Conservation (phyloP, 1,140 invertebrate genomes). For the Drosophila auraria region DNA sequence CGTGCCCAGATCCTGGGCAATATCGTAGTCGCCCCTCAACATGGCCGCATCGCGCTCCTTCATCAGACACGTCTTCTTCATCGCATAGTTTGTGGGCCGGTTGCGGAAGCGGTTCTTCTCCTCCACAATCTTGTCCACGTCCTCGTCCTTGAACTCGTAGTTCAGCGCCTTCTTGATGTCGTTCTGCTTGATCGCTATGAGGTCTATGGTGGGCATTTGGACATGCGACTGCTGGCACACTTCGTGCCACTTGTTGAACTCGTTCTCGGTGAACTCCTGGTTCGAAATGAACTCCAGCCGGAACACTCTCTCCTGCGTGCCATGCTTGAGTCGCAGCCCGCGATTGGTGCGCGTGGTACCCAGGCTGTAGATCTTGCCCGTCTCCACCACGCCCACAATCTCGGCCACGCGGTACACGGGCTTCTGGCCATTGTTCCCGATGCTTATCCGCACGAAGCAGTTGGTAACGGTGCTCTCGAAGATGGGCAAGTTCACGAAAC, state of each 20-base stretch:
- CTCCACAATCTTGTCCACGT: constrained; percentile 93
- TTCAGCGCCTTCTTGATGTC: constrained; percentile 96
- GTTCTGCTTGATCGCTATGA: constrained; percentile 93
- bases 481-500: constrained; percentile 98
- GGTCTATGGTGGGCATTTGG: constrained; percentile 93
- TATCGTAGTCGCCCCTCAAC: constrained; percentile 92
- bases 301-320: constrained; percentile 96
- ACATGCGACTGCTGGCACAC: constrained; percentile 91
- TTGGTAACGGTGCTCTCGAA: constrained; percentile 95
- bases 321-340: constrained; percentile 91
- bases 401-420: constrained; percentile 98
- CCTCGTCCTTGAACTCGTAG: constrained; percentile 94
- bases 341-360: constrained; percentile 97
- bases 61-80: constrained; percentile 97
- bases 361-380: constrained; percentile 96
- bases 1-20: constrained; percentile 88
- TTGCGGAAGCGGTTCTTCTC: constrained; percentile 97
- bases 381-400: constrained; percentile 97
- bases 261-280: constrained; percentile 96
- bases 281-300: constrained; percentile 99
- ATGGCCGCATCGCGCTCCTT: constrained; percentile 89
- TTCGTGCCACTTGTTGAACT: constrained; percentile 97
- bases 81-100: constrained; percentile 98
- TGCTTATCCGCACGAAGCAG: constrained; percentile 98
- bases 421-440: constrained; percentile 92